These are phyloP conservation scores for Ciona savignyi DNA, from an alignment of 23 tunicate species.

Conservation along the genomic window DNA sequence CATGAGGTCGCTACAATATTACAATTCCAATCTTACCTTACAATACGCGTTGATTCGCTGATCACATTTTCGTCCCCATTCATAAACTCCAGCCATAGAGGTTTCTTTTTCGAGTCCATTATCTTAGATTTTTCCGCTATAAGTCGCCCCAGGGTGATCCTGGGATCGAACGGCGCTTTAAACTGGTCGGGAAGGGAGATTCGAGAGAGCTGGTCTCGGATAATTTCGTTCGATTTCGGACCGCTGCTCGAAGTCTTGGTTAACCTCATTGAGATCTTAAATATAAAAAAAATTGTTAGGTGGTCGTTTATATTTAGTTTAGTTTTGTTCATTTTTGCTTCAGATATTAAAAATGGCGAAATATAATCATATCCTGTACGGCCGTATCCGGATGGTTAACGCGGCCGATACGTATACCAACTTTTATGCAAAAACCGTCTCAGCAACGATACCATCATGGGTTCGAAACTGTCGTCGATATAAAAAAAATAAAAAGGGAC, in stretches of 20 bases:
- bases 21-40: conserved; percentile 43
- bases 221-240: conserved; percentile 22
- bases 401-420: too few species aligned
- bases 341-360: too few species aligned
- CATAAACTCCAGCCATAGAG: conserved; percentile 79
- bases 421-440: too few species aligned
- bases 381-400: too few species aligned
- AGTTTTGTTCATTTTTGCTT: too few species aligned
- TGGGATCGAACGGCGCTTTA: conserved; percentile 90
- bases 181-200: conserved; percentile 40
- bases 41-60: conserved; percentile 14
- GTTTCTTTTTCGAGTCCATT: conserved; percentile 92
- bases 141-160: conserved; percentile 53
- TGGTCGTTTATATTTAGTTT: too few species aligned
- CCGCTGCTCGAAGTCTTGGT: conserved; percentile 31
- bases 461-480: too few species aligned
- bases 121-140: conserved; percentile 53
- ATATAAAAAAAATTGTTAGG: too few species aligned
- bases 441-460: too few species aligned
- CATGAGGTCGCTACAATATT: too few species aligned
- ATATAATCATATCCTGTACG: too few species aligned
- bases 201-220: conserved; percentile 39
- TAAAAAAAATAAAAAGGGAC: too few species aligned
- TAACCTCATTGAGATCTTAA: conserved; percentile 15
- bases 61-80: conserved; percentile 53